These are phyloP conservation scores for Mastomys coucha DNA, from an alignment of 2,113 vertebrate genomes.

Conservation along the genomic window DNA sequence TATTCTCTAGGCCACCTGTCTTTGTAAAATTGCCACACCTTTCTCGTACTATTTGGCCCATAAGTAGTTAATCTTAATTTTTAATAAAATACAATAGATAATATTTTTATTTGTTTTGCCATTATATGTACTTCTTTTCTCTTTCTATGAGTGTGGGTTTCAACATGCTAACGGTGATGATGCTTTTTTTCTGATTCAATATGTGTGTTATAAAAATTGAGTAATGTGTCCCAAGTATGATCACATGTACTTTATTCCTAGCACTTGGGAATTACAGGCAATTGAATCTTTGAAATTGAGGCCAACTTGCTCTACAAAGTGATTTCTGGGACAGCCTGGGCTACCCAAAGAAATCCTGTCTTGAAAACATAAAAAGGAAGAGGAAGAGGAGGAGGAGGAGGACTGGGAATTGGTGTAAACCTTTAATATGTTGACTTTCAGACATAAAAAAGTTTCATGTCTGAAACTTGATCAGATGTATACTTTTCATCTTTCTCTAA, in stretches of 20 bases:
- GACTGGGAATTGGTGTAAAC: not conserved
- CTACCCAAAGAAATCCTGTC: not conserved
- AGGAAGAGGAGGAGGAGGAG: not conserved
- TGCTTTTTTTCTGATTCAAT: not conserved
- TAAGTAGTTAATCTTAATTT: not conserved
- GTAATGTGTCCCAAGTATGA: not conserved
- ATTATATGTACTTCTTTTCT: slow-evolving; percentile 51
- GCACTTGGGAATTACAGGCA: not conserved
- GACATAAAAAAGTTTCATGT: not conserved
- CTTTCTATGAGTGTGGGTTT: slow-evolving; percentile 40
- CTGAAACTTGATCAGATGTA: not conserved
- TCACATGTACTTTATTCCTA: not conserved
- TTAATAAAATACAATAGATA: slow-evolving; percentile 21
- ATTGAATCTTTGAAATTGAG: not conserved
- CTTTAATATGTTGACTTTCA: not conserved
- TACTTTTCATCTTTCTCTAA: not conserved
- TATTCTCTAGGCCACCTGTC: too few species aligned
- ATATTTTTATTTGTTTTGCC: slow-evolving; percentile 49
- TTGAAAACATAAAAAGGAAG: not conserved
- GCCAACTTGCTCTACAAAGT: not conserved
- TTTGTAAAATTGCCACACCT: too few species aligned
- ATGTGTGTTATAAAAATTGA: not conserved
- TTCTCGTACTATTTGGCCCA: too few species aligned
- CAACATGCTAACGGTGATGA: slow-evolving; percentile 52
- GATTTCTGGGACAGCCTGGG: not conserved